These are phyloP conservation scores for Drosophila ironensis DNA, from an alignment of 1,140 invertebrate genomes.

Conservation along the genomic window DNA sequence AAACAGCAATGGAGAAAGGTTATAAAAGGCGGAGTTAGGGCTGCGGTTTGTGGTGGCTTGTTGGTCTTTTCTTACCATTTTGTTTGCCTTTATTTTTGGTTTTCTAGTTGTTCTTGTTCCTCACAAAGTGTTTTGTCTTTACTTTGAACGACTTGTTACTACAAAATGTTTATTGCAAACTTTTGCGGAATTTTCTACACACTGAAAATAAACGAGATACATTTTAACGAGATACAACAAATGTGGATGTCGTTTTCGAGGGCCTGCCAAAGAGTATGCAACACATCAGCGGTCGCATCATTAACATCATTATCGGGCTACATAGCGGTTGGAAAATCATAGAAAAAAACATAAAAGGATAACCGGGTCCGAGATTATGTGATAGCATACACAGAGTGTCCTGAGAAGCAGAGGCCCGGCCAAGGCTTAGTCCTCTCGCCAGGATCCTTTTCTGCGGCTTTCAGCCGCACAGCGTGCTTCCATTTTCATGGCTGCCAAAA, in stretches of 20 bases:
- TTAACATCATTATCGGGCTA: conserved; percentile 61
- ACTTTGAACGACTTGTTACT: conserved; percentile 71
- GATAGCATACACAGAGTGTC: no score
- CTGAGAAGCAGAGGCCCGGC: conserved; percentile 17
- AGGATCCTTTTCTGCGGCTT: conserved; percentile 21
- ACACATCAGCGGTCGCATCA: conserved; percentile 41
- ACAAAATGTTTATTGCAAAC: conserved; percentile 74
- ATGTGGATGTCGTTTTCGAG: no score
- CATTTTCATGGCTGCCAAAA: conserved; percentile 61
- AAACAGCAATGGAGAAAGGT: conserved; percentile 42
- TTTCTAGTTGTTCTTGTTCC: no score
- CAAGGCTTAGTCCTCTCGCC: conserved; percentile 3
- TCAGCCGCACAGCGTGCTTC: conserved; percentile 57
- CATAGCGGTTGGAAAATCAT: conserved; percentile 4
- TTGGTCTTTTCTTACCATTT: not conserved
- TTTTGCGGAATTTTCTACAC: no score
- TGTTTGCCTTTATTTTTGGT: conserved; percentile 4
- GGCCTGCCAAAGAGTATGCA: conserved; percentile 26
- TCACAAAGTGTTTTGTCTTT: no score
- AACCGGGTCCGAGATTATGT: conserved; percentile 55
- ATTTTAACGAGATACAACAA: no score
- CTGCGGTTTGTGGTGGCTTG: conserved; percentile 5
- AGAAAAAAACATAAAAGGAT: conserved; percentile 35
- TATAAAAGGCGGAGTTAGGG: not conserved
- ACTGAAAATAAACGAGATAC: no score